Conservation (phyloP, 2,888 invertebrate species). For the Cabera pusaria region DNA sequence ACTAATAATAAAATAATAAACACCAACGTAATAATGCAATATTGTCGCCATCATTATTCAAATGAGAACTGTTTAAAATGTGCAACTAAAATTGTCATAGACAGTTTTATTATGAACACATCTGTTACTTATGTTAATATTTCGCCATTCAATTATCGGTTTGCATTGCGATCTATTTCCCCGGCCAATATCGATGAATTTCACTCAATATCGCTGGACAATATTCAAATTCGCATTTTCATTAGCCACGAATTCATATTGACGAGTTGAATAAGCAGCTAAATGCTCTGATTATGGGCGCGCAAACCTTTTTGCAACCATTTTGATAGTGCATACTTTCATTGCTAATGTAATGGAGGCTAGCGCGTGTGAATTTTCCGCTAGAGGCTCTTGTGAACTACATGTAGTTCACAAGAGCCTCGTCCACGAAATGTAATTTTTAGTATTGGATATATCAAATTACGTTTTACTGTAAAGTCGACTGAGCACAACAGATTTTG, state of each 20-base stretch:
- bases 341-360: slow-evolving; percentile 19
- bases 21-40: background rate
- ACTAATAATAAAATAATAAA: slow-evolving; percentile 1
- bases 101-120: slow-evolving; percentile 22
- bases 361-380: too few species aligned
- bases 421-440: too few species aligned
- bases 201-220: slow-evolving; percentile 58
- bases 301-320: slow-evolving; percentile 38
- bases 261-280: slow-evolving; percentile 58
- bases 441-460: too few species aligned
- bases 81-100: slow-evolving; percentile 19
- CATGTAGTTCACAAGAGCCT: too few species aligned
- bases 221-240: slow-evolving; percentile 69
- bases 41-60: slow-evolving; percentile 18
- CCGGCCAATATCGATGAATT: slow-evolving; percentile 50
- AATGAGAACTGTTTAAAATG: slow-evolving; percentile 17
- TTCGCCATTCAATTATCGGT: slow-evolving; percentile 58
- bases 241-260: slow-evolving; percentile 62
- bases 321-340: slow-evolving; percentile 20
- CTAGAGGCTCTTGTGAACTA: too few species aligned
- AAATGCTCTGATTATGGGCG: slow-evolving; percentile 55
- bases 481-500: too few species aligned
- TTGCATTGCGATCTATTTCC: slow-evolving; percentile 40
- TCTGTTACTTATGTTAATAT: slow-evolving; percentile 55
- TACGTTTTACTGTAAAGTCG: too few species aligned